A percentile compares a stretch with the other conserved stretches of the same genome.
These are phyloP conservation scores for Calypte anna DNA, from an alignment of 2,113 vertebrate genomes.

Conservation along the genomic window DNA sequence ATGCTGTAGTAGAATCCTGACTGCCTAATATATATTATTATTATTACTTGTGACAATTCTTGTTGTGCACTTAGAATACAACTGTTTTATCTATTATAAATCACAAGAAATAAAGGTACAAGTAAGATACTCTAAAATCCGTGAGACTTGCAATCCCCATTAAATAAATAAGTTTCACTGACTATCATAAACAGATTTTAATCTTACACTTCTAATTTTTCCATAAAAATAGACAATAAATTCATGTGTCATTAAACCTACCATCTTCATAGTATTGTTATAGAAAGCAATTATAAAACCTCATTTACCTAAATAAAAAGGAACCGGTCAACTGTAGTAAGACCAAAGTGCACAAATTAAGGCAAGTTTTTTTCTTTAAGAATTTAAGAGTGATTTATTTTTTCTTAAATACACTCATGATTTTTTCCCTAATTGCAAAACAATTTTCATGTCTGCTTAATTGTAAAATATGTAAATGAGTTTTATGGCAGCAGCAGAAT, in stretches of 20 bases:
- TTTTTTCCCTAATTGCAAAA: neutral
- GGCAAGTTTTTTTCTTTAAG: neutral
- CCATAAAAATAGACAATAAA: neutral
- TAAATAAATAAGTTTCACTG: neutral
- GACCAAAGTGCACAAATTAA: neutral
- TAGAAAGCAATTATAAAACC: neutral
- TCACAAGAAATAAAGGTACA: neutral
- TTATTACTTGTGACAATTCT: neutral
- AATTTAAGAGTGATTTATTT: neutral
- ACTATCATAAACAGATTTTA: neutral
- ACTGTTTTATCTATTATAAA: neutral
- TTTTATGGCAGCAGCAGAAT: neutral
- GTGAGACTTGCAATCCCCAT: neutral
- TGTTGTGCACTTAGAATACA: neutral
- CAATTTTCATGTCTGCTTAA: neutral
- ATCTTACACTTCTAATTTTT: neutral
- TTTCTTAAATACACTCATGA: no score
- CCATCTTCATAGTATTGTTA: neutral
- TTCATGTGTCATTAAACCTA: neutral
- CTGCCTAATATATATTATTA: conserved; percentile 73
- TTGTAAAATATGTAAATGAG: neutral
- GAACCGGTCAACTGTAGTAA: neutral
- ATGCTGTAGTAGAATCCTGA: conserved; percentile 78
- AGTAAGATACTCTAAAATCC: neutral
- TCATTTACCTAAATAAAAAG: neutral